Conservation (phyloP, 2,113 vertebrate species). For the Helogale parvula region DNA sequence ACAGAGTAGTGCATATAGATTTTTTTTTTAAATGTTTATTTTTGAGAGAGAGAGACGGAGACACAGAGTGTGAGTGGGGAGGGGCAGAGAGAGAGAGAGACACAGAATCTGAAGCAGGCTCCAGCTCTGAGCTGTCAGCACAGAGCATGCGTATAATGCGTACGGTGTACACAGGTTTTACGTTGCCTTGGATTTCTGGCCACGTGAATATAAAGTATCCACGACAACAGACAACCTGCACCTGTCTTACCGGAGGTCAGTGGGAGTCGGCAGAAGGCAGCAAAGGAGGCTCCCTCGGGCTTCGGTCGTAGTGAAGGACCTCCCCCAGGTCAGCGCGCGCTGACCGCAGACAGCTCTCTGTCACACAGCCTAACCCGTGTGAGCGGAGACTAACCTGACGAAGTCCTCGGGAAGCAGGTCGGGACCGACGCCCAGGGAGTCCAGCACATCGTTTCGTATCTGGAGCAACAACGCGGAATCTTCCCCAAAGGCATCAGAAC, state of each 20-base stretch:
- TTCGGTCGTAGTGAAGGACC: not conserved
- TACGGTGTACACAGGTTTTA: too few relatives aligned
- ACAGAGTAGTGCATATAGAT: not conserved
- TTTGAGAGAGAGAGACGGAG: too few relatives aligned
- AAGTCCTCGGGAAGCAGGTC: constrained; percentile 91
- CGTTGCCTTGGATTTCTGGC: not conserved
- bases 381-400: constrained; percentile 85
- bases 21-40: too few relatives aligned
- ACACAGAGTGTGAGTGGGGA: too few relatives aligned
- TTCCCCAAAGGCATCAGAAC: constrained; percentile 83
- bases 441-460: constrained; percentile 90
- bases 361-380: not conserved
- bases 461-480: constrained; percentile 88
- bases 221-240: not conserved
- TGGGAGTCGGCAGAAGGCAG: rapidly evolving
- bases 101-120: too few relatives aligned
- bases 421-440: constrained; percentile 81
- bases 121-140: too few relatives aligned
- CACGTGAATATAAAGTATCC: not conserved
- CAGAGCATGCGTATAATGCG: too few relatives aligned
- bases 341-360: not conserved
- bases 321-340: not conserved
- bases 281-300: not conserved
- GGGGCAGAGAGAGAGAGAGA: too few relatives aligned
- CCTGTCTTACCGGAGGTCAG: not conserved